phyloP scores from a whole-genome alignment of 2,113 vertebrate genomes.

The Cebidichthys violaceus region DNA sequence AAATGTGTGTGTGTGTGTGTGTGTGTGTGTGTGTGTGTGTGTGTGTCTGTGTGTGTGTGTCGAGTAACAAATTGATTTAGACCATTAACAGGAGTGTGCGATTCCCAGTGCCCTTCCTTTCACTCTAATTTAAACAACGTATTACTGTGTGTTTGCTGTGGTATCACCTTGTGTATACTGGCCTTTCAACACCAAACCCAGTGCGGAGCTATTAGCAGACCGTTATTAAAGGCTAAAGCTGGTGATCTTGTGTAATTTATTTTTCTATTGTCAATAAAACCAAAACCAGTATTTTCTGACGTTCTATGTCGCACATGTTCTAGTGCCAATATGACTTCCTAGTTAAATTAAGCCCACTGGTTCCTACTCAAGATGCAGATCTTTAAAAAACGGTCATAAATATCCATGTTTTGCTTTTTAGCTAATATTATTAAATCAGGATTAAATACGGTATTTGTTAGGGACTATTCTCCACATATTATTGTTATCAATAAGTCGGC shows the following conservation, averaged over 20 bases:
- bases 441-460: neutral
- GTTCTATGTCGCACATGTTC: neutral
- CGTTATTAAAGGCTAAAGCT: slow-evolving; percentile 21
- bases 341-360: neutral
- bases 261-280: neutral
- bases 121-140: neutral
- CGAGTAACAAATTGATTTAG: neutral
- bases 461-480: neutral
- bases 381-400: neutral
- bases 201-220: neutral
- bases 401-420: neutral
- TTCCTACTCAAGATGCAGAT: neutral
- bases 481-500: slow-evolving; percentile 7
- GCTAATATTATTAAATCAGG: neutral
- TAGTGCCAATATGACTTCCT: neutral
- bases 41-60: neutral
- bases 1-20: neutral
- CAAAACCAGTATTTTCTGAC: neutral
- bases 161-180: neutral
- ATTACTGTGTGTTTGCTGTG: neutral
- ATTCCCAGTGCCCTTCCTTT: neutral
- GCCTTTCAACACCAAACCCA: slow-evolving; percentile 5
- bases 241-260: neutral
- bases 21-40: too few species aligned
- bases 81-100: neutral